These are phyloP conservation scores for Geophilus truncorum DNA, from an alignment of 2,888 invertebrate genomes.

Conservation along the genomic window DNA sequence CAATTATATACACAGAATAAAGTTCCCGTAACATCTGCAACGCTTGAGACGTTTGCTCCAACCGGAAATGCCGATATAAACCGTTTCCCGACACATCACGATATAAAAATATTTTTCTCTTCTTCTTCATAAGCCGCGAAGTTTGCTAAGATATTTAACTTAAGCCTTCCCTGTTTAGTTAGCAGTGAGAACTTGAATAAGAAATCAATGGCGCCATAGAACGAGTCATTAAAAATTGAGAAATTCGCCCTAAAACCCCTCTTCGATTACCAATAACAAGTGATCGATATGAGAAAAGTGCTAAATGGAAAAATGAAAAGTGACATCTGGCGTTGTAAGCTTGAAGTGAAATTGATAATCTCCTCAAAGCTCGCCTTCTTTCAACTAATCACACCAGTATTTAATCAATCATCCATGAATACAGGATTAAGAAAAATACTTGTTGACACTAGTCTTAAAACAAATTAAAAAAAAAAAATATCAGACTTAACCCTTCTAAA, in stretches of 20 bases:
- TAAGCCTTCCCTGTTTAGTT: neutral
- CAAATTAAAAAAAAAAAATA: too few relatives aligned
- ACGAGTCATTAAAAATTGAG: neutral
- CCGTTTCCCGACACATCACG: too few relatives aligned
- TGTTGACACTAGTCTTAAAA: too few relatives aligned
- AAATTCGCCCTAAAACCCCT: neutral
- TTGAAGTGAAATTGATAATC: constrained; percentile 10
- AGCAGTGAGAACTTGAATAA: too few relatives aligned
- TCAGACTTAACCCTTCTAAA: neutral
- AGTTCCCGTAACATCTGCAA: too few relatives aligned
- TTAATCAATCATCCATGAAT: neutral
- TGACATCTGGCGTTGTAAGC: constrained; percentile 7
- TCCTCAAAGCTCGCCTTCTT: neutral
- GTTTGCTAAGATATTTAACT: too few relatives aligned
- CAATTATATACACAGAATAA: too few relatives aligned
- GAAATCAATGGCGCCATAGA: neutral
- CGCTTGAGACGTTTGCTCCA: too few relatives aligned
- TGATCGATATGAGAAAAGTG: neutral
- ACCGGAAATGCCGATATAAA: too few relatives aligned
- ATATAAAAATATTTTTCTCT: too few relatives aligned
- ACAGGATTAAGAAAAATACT: neutral
- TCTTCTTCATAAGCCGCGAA: too few relatives aligned
- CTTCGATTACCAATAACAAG: constrained; percentile 17
- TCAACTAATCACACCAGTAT: neutral
- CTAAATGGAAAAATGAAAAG: constrained; percentile 4